These are phyloP conservation scores for Gnathonemus echidnorhynchus DNA, from an alignment of 2,113 vertebrate genomes.

Conservation along the genomic window DNA sequence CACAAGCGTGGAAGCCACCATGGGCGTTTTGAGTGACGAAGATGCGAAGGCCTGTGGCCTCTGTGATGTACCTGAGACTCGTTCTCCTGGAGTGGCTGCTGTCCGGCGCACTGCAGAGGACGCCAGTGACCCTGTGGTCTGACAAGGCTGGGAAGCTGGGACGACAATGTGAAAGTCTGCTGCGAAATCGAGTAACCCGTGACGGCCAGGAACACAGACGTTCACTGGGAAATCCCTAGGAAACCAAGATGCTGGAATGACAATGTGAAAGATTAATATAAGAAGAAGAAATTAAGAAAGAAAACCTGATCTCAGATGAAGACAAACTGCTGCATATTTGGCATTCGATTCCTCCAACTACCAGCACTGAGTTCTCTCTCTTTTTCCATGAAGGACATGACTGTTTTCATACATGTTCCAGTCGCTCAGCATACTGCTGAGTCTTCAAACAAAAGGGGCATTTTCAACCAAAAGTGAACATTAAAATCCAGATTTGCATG, in stretches of 20 bases:
- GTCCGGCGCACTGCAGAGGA: slow-evolving; percentile 20
- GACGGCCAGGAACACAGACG: not conserved
- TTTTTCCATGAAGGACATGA: not conserved
- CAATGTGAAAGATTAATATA: not conserved
- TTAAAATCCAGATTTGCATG: not conserved
- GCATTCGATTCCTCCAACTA: not conserved
- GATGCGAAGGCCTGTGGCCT: not conserved
- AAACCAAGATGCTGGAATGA: not conserved
- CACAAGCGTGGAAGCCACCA: slow-evolving; percentile 60
- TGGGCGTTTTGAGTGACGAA: slow-evolving; percentile 14
- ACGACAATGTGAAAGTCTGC: slow-evolving; percentile 30
- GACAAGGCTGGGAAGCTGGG: not conserved
- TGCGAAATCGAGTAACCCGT: not conserved
- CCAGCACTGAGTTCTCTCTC: slow-evolving; percentile 3
- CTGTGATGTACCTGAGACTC: slow-evolving; percentile 27
- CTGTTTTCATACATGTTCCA: not conserved
- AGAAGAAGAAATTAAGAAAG: not conserved
- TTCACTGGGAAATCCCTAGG: not conserved
- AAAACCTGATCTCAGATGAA: not conserved
- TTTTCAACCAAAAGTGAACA: not conserved
- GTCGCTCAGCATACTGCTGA: not conserved
- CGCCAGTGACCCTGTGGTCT: not conserved
- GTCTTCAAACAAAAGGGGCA: not conserved
- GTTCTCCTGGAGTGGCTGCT: slow-evolving; percentile 13
- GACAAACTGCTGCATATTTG: not conserved